These are phyloP conservation scores for Mobula birostris DNA, from an alignment of 2,113 vertebrate genomes.

Conservation along the genomic window DNA sequence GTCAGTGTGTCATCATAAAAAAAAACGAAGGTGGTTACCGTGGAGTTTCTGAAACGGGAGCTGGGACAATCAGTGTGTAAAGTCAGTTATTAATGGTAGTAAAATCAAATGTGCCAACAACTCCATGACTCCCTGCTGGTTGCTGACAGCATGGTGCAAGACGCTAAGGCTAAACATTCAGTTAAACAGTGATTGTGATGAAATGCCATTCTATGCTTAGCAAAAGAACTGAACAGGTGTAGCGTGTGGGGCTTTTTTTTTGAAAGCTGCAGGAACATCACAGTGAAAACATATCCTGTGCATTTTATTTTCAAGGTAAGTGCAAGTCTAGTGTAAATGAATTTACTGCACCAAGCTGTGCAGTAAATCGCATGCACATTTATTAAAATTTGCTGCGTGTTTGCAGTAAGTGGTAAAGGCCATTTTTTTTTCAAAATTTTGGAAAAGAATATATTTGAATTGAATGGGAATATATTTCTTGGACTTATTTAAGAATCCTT, in stretches of 20 bases:
- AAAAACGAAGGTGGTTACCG: constrained; percentile 29
- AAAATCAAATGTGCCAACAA: constrained; percentile 79
- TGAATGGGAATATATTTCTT: neutral
- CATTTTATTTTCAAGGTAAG: constrained; percentile 31
- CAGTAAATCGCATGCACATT: neutral
- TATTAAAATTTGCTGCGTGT: neutral
- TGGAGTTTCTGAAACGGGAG: constrained; percentile 32
- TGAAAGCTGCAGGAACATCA: constrained; percentile 12
- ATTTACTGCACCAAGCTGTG: neutral
- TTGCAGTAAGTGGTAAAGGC: neutral
- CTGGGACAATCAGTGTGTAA: constrained; percentile 46
- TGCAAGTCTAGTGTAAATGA: neutral
- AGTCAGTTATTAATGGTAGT: constrained; percentile 68
- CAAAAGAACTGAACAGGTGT: constrained; percentile 29
- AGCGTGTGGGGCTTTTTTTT: neutral
- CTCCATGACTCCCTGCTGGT: constrained; percentile 63
- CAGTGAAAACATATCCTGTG: constrained; percentile 24
- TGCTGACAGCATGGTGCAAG: constrained; percentile 66
- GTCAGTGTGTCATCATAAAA: constrained; percentile 37
- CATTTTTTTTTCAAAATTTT: neutral
- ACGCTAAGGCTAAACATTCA: constrained; percentile 71
- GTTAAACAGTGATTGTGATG: constrained; percentile 71
- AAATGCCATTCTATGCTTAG: constrained; percentile 55
- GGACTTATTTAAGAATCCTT: neutral
- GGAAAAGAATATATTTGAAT: neutral